Evolutionary conservation across 2,113 vertebrate genomes (phyloP).

Genomic region (Stegostoma tigrinum): DNA sequence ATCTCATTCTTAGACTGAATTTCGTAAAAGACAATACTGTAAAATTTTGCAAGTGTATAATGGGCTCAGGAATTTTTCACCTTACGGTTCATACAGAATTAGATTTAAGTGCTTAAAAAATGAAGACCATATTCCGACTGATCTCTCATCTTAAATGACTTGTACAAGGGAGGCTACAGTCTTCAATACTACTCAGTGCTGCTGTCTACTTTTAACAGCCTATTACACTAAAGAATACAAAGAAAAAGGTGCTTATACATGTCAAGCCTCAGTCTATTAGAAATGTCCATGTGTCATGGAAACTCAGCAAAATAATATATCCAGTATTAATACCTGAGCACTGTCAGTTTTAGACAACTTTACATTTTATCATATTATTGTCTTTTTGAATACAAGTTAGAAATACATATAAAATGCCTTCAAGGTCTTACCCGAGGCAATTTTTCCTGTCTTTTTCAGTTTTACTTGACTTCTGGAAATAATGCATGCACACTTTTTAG

Average conservation of each 20-base stretch:
- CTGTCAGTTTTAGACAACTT: slow-evolving; percentile 8
- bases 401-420: slow-evolving; percentile 49
- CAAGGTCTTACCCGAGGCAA: slow-evolving; percentile 61
- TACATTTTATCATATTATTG: slow-evolving; percentile 35
- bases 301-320: slow-evolving; percentile 29
- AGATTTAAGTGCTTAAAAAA: slow-evolving; percentile 11
- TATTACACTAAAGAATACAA: slow-evolving; percentile 36
- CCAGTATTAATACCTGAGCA: slow-evolving; percentile 27
- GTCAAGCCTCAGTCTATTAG: slow-evolving; percentile 24
- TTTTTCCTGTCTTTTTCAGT: slow-evolving; percentile 56
- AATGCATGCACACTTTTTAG: slow-evolving; percentile 66
- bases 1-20: slow-evolving; percentile 1
- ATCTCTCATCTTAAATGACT: slow-evolving; percentile 35
- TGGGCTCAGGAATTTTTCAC: background rate
- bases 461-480: slow-evolving; percentile 56
- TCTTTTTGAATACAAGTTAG: slow-evolving; percentile 34
- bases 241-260: slow-evolving; percentile 34
- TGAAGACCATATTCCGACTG: slow-evolving; percentile 31
- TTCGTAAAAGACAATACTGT: background rate
- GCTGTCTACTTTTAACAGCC: slow-evolving; percentile 35
- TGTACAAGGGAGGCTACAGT: slow-evolving; percentile 24
- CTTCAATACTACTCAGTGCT: slow-evolving; percentile 29
- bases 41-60: background rate
- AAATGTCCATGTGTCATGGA: background rate
- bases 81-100: background rate